Evolutionary conservation across 2,797 vertebrate species (phyloP), one percentile per base, ranked within the genome.

Genomic region (Agapornis canus): DNA sequence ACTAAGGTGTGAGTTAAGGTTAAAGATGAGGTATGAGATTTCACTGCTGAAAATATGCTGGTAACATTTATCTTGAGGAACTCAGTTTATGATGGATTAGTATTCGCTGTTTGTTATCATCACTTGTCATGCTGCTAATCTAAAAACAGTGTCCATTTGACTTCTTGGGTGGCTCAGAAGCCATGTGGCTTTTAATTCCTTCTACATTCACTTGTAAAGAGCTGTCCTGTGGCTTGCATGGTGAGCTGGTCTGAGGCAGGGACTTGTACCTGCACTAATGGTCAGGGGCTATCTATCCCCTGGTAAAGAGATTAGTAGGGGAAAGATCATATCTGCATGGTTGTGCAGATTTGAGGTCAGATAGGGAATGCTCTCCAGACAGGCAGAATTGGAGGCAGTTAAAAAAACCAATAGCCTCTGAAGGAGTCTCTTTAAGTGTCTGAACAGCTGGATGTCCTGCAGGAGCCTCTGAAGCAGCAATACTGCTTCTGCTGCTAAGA

Each of bases 141-240:
- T 61, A 8, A 48, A 75, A 76, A 23, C 31, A 4, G 27, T 1
- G 40, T 27, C 35, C 57, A 27, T 42, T 64, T 56, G 54, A 15
- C 32, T 57, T 10, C 56, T 39, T 19, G 45, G 26, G 47, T 45
- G 51, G 57, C 15, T 5, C 32, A 11, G 59, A 43, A 65, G 56
- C 47, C 32, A 6, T 5, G 0, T 13, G 48, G 64, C 60, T 60
- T 37, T 29, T 11, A 35, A 22, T 57, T 49, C 51, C n/a, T 60
- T 18, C 51, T 23, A 4, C 1, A 2, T 15, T 48, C 23, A 6
- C 6, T 9, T 31, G 13, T 10, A 10, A 18, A 32, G 4, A 27
- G 45, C 63, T 20, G 9, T 42, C 61, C 68, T 48, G 25, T 14
- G 57, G 39, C 7, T 6, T 11, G n/a, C 18, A 1, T 2, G 26